Evolutionary conservation across 2,888 invertebrate genomes (phyloP).

Genomic region (Limenitis camilla): DNA sequence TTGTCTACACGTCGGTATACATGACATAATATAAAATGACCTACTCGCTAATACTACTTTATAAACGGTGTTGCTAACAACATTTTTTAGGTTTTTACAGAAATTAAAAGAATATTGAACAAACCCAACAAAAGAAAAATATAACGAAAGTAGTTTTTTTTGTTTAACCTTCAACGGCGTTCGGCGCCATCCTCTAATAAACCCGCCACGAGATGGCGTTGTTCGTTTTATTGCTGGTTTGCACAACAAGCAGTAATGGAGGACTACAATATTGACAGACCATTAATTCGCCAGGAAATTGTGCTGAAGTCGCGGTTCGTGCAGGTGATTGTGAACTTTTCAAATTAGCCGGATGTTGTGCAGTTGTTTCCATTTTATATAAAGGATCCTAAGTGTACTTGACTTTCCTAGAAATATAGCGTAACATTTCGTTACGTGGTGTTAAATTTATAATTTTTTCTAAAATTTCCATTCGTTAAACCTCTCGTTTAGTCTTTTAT

Average conservation of each 20-base stretch:
- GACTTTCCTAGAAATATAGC: slow-evolving; percentile 29
- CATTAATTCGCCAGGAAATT: slow-evolving; percentile 73
- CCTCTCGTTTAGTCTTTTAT: no score
- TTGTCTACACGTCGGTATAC: no score
- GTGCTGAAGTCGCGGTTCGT: slow-evolving; percentile 62
- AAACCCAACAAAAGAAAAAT: slow-evolving; percentile 6
- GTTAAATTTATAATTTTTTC: neutral
- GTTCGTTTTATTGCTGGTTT: slow-evolving; percentile 61
- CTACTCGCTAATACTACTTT: no score
- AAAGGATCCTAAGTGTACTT: slow-evolving; percentile 32
- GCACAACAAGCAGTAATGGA: slow-evolving; percentile 68
- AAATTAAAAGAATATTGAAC: neutral
- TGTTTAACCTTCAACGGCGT: slow-evolving; percentile 13
- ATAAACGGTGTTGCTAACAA: no score
- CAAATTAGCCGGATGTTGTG: slow-evolving; percentile 67
- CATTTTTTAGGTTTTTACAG: no score
- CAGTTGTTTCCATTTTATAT: slow-evolving; percentile 60
- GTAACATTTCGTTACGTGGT: slow-evolving; percentile 16
- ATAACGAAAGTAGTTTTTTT: slow-evolving; percentile 1
- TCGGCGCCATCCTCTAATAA: slow-evolving; percentile 52
- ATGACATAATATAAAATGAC: no score
- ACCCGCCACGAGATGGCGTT: slow-evolving; percentile 59
- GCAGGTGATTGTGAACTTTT: slow-evolving; percentile 73
- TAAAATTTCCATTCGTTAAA: neutral
- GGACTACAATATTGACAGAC: slow-evolving; percentile 72